Evolutionary conservation across 2,113 vertebrate species (phyloP).

Genomic region (Gymnarchus niloticus): DNA sequence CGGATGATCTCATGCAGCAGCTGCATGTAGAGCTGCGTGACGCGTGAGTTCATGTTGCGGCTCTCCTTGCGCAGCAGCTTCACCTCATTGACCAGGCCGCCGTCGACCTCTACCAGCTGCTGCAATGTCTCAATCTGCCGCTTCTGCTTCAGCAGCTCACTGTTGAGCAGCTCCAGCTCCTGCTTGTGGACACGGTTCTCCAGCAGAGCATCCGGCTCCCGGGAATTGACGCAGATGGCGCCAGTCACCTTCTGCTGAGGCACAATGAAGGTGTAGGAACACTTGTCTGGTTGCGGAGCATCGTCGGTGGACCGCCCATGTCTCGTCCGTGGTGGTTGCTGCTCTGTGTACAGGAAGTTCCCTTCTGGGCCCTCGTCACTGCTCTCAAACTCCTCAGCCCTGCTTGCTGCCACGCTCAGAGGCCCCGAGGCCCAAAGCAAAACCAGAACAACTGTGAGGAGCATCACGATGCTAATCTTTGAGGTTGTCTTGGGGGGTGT

Average conservation of each 20-base stretch:
- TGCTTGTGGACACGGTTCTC: conserved; percentile 76
- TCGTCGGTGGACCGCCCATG: conserved; percentile 50
- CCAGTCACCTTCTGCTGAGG: conserved; percentile 79
- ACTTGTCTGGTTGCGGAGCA: conserved; percentile 62
- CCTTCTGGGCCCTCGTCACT: conserved; percentile 49
- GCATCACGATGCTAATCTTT: neutral
- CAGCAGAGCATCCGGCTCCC: conserved; percentile 69
- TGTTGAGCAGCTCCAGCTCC: conserved; percentile 74
- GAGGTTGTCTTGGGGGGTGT: neutral
- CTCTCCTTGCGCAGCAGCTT: conserved; percentile 81
- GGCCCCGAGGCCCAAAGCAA: conserved; percentile 53
- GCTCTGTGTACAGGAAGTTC: conserved; percentile 70
- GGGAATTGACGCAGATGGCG: conserved; percentile 81
- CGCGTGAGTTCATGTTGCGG: conserved; percentile 81
- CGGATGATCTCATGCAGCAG: conserved; percentile 80
- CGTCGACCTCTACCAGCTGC: conserved; percentile 80
- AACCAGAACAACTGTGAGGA: conserved; percentile 38
- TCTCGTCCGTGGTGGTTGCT: conserved; percentile 40
- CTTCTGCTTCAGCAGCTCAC: conserved; percentile 78
- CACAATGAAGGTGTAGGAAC: conserved; percentile 83
- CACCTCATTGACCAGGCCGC: conserved; percentile 79
- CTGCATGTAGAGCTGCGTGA: conserved; percentile 84
- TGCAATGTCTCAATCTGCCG: conserved; percentile 78
- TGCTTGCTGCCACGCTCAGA: conserved; percentile 21
- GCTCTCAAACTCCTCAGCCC: conserved; percentile 57